Evolutionary conservation across 1,140 invertebrate genomes (phyloP).

Genomic region (Drosophila kurseongensis): DNA sequence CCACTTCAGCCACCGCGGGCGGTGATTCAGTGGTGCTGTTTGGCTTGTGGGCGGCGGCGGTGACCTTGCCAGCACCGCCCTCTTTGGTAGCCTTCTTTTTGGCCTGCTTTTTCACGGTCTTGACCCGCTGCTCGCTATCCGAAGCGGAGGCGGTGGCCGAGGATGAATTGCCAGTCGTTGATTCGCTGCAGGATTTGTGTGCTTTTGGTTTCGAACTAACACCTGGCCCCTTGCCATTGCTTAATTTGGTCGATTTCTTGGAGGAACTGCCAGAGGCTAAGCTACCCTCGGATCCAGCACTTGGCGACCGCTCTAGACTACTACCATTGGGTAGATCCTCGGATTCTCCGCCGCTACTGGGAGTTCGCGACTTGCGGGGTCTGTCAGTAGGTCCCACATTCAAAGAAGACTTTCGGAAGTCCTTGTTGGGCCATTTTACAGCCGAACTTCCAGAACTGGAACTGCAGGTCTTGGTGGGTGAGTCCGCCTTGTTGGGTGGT

Average conservation of each 20-base stretch:
- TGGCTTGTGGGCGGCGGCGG: constrained; percentile 32
- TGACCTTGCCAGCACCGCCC: constrained; percentile 32
- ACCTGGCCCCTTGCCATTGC: constrained; percentile 48
- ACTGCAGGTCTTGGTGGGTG: constrained; percentile 80
- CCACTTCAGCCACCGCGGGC: constrained; percentile 20
- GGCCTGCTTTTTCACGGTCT: constrained; percentile 49
- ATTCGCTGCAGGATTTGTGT: constrained; percentile 65
- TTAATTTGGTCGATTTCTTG: constrained; percentile 35
- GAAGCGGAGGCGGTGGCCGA: constrained; percentile 50
- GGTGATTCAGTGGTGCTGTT: constrained; percentile 54
- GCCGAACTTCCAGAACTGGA: constrained; percentile 65
- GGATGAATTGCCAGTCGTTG: constrained; percentile 29
- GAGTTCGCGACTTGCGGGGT: constrained; percentile 77
- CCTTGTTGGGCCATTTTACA: constrained; percentile 88
- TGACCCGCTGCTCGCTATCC: constrained; percentile 65
- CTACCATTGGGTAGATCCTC: constrained; percentile 50
- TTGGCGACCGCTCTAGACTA: constrained; percentile 77
- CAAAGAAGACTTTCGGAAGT: constrained; percentile 90
- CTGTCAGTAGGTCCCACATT: constrained; percentile 88
- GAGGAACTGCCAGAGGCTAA: constrained; percentile 32
- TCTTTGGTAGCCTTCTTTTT: constrained; percentile 64
- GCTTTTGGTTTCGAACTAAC: constrained; percentile 37
- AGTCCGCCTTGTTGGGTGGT: constrained; percentile 84
- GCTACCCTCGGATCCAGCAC: constrained; percentile 70
- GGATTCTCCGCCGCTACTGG: constrained; percentile 78